phyloP scores from a whole-genome alignment of 2,113 vertebrate genomes.

The Neogobius melanostomus region DNA sequence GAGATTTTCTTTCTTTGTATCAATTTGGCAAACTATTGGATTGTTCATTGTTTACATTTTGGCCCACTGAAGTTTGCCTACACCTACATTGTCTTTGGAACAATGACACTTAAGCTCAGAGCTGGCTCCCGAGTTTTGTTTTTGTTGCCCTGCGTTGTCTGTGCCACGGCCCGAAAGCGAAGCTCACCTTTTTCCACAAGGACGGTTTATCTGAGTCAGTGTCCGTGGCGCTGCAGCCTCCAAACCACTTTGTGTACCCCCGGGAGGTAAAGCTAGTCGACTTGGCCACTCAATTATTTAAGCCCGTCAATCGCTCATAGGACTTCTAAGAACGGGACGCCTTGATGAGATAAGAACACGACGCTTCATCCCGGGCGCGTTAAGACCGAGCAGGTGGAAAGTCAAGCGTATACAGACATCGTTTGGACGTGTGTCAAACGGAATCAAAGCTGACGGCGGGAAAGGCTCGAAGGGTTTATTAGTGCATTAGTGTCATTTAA shows the following conservation, averaged over 20 bases:
- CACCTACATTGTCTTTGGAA: not conserved
- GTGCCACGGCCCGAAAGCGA: not conserved
- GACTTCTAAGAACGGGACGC: conserved; percentile 38
- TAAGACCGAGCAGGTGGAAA: conserved; percentile 16
- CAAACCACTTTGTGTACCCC: conserved; percentile 5
- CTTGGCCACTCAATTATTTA: conserved; percentile 5
- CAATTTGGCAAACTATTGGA: no score
- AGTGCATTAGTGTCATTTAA: conserved; percentile 2
- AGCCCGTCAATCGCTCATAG: conserved; percentile 2
- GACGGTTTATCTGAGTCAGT: conserved; percentile 43
- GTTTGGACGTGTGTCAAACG: not conserved
- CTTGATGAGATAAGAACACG: conserved; percentile 11
- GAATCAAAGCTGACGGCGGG: not conserved
- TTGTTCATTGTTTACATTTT: no score
- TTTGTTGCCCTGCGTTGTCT: not conserved
- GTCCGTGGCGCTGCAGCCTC: conserved; percentile 77
- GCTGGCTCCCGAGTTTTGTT: not conserved
- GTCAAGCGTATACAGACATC: conserved; percentile 53
- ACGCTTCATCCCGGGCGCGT: conserved; percentile 36
- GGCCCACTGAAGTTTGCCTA: no score
- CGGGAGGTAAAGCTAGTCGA: conserved; percentile 2
- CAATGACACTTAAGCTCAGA: not conserved
- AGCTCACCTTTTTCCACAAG: conserved; percentile 4
- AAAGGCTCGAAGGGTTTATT: not conserved
- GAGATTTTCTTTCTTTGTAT: no score